Evolutionary conservation across 1,140 invertebrate genomes (phyloP).

Genomic region (Diachasma alloeum): DNA sequence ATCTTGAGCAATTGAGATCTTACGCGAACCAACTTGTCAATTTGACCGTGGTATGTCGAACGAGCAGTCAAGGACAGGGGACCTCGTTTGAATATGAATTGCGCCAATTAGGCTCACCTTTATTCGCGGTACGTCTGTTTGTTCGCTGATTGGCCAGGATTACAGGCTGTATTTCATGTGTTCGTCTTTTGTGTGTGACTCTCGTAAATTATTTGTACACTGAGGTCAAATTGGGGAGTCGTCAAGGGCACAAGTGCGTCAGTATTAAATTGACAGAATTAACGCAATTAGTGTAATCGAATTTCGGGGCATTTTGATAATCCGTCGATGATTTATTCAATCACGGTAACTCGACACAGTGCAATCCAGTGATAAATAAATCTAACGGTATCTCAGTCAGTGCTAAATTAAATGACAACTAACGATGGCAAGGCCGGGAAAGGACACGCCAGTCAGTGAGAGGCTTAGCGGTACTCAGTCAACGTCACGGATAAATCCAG

Average conservation of each 20-base stretch:
- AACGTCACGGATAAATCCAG: background rate
- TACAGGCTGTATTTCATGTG: slow-evolving; percentile 36
- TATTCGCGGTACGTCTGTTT: slow-evolving; percentile 56
- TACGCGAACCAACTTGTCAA: slow-evolving; percentile 40
- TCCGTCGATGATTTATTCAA: background rate
- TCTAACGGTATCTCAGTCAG: background rate
- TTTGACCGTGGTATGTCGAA: slow-evolving; percentile 39
- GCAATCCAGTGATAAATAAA: too few relatives aligned
- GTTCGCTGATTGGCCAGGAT: slow-evolving; percentile 58
- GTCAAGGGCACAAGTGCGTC: slow-evolving; percentile 32
- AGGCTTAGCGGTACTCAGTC: background rate
- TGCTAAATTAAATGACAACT: background rate
- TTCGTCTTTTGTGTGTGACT: slow-evolving; percentile 31
- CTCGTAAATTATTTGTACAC: slow-evolving; percentile 39
- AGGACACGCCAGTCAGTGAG: background rate
- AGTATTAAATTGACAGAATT: background rate
- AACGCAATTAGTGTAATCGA: background rate
- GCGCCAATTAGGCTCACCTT: slow-evolving; percentile 58
- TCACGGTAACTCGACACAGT: background rate
- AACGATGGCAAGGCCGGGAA: background rate
- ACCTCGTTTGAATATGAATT: slow-evolving; percentile 63
- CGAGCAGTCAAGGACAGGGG: slow-evolving; percentile 54
- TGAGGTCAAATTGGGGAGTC: slow-evolving; percentile 47
- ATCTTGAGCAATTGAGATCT: slow-evolving; percentile 11
- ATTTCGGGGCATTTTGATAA: too few relatives aligned